Evolutionary conservation across 2,797 vertebrate genomes (phyloP).

Genomic region (Alectoris magna): DNA sequence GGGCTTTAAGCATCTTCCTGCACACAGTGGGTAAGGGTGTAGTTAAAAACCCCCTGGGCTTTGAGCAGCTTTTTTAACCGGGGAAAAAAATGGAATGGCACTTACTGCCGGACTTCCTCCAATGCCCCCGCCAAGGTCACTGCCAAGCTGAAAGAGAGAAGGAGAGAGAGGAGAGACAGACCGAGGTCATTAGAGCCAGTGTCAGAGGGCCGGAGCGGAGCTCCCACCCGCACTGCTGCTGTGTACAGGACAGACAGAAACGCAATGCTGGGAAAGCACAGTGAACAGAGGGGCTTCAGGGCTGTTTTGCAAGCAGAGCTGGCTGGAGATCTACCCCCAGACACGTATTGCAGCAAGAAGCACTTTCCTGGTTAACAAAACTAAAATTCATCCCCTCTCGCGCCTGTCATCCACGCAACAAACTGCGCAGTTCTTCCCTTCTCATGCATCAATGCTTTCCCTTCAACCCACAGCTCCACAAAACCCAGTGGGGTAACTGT

Average conservation of each 20-base stretch:
- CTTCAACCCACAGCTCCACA: constrained; percentile 2
- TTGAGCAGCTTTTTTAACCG: constrained; percentile 38
- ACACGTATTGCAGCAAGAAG: neutral
- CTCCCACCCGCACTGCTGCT: neutral
- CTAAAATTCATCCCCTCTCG: neutral
- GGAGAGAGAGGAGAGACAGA: constrained; percentile 79
- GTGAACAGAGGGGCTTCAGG: neutral
- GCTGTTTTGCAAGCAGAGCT: neutral
- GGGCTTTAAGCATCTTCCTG: neutral
- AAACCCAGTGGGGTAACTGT: constrained; percentile 31
- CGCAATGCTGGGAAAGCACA: constrained; percentile 3
- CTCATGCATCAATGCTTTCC: neutral
- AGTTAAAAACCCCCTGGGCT: constrained; percentile 26
- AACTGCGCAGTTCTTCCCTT: rapidly evolving
- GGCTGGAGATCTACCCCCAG: neutral
- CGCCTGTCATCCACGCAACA: neutral
- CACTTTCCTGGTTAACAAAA: neutral
- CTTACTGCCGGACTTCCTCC: constrained; percentile 99
- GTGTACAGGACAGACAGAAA: constrained; percentile 6
- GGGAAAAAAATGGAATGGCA: constrained; percentile 82
- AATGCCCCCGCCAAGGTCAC: constrained; percentile 99
- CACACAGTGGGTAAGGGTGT: rapidly evolving
- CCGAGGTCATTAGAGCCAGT: constrained; percentile 78
- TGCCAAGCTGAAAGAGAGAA: constrained; percentile 95
- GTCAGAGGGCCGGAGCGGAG: constrained; percentile 48